Evolutionary conservation across 1,140 invertebrate genomes (phyloP).

Genomic region (Cyphomyrmex costatus): DNA sequence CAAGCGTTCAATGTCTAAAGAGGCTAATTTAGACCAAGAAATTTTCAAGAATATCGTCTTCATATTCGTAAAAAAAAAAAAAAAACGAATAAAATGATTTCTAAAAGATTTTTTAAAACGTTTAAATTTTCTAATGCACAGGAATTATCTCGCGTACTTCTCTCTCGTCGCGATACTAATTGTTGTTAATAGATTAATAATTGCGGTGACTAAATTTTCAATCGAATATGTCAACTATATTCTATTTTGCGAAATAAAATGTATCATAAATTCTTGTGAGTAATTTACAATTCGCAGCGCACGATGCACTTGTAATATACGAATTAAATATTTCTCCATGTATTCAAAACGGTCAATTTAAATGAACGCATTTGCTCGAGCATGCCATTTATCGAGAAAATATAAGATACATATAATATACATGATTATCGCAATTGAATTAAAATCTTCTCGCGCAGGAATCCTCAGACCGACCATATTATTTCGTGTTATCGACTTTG

Average conservation of each 20-base stretch:
- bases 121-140: constrained; percentile 31
- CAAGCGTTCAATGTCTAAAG: constrained; percentile 36
- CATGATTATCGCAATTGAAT: neutral
- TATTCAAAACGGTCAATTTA: constrained; percentile 36
- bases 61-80: neutral
- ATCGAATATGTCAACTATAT: neutral
- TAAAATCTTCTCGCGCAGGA: constrained; percentile 28
- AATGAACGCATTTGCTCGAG: constrained; percentile 40
- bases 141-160: neutral
- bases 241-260: constrained; percentile 25
- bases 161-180: neutral
- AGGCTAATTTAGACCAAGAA: constrained; percentile 36
- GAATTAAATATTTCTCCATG: constrained; percentile 9
- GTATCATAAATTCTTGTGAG: constrained; percentile 1
- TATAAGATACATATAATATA: neutral
- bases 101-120: neutral
- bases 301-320: neutral
- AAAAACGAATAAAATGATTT: constrained; percentile 12
- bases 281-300: neutral
- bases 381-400: constrained; percentile 1
- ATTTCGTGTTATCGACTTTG: constrained; percentile 31
- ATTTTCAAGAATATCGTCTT: neutral
- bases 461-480: constrained; percentile 53
- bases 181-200: constrained; percentile 7
- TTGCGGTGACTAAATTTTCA: neutral